Evolutionary conservation across 35 echinoderm and acorn worm genomes (phyloP).

Genomic region (Lytechinus variegatus): DNA sequence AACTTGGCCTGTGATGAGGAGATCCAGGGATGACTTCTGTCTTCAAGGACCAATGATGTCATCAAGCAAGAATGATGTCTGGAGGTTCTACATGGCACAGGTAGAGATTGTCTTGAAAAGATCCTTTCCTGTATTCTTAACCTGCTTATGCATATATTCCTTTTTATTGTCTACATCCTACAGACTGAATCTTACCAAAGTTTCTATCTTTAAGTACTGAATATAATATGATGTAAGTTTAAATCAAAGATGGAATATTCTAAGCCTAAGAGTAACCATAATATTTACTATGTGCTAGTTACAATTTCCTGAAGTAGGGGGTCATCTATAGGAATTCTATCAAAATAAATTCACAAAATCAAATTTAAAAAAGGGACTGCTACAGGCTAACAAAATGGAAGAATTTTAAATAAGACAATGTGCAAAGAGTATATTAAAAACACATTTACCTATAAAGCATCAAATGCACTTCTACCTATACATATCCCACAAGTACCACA

Average conservation of each 20-base stretch:
- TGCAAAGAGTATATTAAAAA: neutral
- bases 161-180: no score
- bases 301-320: no score
- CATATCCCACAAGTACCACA: neutral
- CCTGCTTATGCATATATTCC: neutral
- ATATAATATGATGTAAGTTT: no score
- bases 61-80: neutral
- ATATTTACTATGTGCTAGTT: no score
- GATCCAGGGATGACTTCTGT: neutral
- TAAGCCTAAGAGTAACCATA: no score
- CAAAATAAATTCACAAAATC: no score
- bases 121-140: neutral
- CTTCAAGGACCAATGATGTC: neutral
- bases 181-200: no score
- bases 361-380: neutral
- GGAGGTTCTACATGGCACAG: no score
- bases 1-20: neutral
- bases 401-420: neutral
- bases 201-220: no score
- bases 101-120: neutral
- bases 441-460: neutral
- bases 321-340: no score
- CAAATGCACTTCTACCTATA: neutral
- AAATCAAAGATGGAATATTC: no score
- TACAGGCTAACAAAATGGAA: neutral